Evolutionary conservation across 2,888 invertebrate species (phyloP).

Genomic region (Pelosia muscerda): DNA sequence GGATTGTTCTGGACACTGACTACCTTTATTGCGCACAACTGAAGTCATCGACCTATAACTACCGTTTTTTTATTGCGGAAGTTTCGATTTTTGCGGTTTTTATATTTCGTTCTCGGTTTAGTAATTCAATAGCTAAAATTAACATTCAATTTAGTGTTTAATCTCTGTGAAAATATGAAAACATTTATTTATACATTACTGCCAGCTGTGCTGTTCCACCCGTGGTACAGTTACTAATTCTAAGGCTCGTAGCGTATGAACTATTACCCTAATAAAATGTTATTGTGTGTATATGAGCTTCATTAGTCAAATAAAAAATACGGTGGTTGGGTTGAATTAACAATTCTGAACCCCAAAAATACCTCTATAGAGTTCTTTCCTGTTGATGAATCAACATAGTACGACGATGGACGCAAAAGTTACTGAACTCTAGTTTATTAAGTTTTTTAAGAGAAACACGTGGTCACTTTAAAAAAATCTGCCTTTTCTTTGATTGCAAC

Average conservation of each 20-base stretch:
- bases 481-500: too few species aligned
- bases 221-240: neutral
- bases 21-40: conserved; percentile 1
- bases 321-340: too few species aligned
- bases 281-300: neutral
- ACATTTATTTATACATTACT: neutral
- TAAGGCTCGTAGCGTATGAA: neutral
- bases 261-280: neutral
- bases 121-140: neutral
- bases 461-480: too few species aligned
- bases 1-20: neutral
- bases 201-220: neutral
- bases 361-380: too few species aligned
- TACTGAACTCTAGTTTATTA: too few species aligned
- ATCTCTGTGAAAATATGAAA: neutral
- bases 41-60: neutral
- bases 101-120: neutral
- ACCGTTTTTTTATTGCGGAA: neutral
- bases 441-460: too few species aligned
- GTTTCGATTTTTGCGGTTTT: neutral
- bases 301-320: neutral
- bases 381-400: too few species aligned
- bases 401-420: too few species aligned
- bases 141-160: neutral
- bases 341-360: too few species aligned